Conservation (phyloP, 1,140 invertebrate species). For the Nebria ingens region DNA sequence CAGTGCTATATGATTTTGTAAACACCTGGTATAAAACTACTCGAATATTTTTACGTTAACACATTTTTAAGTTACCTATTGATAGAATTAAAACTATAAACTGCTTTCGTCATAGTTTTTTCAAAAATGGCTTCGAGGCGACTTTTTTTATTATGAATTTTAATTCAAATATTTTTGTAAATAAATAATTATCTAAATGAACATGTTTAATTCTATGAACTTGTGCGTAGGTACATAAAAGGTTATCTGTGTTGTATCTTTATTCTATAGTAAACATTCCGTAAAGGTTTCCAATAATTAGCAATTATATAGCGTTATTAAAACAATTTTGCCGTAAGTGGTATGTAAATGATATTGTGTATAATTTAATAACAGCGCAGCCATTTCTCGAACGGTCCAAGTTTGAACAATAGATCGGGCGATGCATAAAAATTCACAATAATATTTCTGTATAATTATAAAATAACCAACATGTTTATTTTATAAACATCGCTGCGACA, state of each 20-base stretch:
- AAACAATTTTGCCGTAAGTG: background rate
- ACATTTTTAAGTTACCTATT: background rate
- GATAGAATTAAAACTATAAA: no score
- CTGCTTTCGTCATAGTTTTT: no score
- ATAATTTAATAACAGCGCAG: constrained; percentile 3
- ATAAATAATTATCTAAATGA: background rate
- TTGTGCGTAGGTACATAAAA: background rate
- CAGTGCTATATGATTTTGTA: background rate
- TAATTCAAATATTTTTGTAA: background rate
- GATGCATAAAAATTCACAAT: background rate
- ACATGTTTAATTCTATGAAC: background rate
- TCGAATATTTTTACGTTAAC: background rate
- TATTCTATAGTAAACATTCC: background rate
- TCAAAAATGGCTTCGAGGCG: no score
- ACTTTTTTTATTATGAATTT: no score
- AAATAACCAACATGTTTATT: background rate
- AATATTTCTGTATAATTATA: constrained; percentile 3
- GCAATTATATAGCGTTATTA: constrained; percentile 1
- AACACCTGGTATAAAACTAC: background rate
- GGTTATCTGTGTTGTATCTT: background rate
- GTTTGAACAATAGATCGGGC: constrained; percentile 1
- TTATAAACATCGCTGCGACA: background rate
- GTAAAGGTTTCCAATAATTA: background rate
- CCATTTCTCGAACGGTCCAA: background rate
- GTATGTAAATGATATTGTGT: background rate